Percentiles rank a stretch among this genome's conserved stretches.
phyloP scores from a whole-genome alignment of 1,140 invertebrate species.

The Ganaspis sp. region DNA sequence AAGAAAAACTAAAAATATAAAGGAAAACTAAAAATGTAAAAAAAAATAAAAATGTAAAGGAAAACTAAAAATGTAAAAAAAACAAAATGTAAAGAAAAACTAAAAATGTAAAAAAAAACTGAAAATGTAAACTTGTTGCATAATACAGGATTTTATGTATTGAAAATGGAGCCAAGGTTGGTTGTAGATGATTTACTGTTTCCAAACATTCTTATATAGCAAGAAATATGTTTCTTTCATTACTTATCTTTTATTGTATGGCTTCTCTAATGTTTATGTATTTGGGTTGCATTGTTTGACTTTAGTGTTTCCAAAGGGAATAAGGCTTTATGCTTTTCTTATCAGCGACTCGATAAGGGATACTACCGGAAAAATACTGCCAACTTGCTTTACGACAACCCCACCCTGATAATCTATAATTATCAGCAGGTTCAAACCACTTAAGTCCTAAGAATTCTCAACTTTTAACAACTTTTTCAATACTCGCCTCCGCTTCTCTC shows the following conservation, averaged over 20 bases:
- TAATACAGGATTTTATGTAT: not conserved
- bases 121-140: no score
- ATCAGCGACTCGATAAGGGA: not conserved
- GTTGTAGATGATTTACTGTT: not conserved
- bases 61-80: no score
- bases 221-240: not conserved
- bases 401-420: conserved; percentile 15
- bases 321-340: conserved; percentile 11
- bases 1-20: no score
- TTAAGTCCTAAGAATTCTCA: no score
- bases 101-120: no score
- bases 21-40: no score
- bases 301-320: not conserved
- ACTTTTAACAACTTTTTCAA: no score
- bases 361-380: not conserved
- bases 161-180: conserved; percentile 1
- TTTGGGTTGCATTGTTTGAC: not conserved
- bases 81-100: no score
- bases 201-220: not conserved
- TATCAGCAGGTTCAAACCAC: not conserved
- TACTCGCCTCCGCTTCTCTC: no score
- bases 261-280: not conserved
- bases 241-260: not conserved
- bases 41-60: no score
- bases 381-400: conserved; percentile 7